A percentile compares a stretch with the other conserved stretches of the same genome.
Conservation (phyloP, 2,113 vertebrate genomes). For the Pachycephala philippinensis region DNA sequence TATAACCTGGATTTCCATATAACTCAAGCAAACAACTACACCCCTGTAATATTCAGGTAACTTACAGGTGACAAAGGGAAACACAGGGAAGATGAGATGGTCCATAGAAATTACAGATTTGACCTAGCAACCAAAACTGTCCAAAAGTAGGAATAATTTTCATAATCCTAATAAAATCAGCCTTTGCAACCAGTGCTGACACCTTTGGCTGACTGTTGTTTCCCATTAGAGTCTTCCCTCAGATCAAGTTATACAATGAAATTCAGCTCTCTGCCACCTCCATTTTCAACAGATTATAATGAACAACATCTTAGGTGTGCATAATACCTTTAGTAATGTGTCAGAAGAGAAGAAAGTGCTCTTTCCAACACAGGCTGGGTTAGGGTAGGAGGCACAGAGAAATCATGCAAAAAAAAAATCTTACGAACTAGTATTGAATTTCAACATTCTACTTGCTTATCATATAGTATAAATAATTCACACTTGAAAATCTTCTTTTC, state of each 20-base stretch:
- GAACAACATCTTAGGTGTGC: conserved; percentile 35
- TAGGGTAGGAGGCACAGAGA: conserved; percentile 18
- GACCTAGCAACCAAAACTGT: neutral
- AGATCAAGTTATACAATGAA: conserved; percentile 7
- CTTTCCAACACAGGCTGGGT: conserved; percentile 5
- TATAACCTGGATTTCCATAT: neutral
- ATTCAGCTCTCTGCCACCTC: conserved; percentile 44
- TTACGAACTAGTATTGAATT: conserved; percentile 74
- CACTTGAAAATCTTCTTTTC: conserved; percentile 76
- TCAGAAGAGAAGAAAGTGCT: conserved; percentile 40
- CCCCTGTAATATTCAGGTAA: neutral
- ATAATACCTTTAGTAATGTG: conserved; percentile 8
- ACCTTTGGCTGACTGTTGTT: neutral
- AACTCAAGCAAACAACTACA: neutral
- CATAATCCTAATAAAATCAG: neutral
- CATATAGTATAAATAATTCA: conserved; percentile 84
- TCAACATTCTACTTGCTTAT: conserved; percentile 76
- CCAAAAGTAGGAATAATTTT: neutral
- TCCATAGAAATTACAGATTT: neutral
- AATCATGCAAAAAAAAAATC: conserved; percentile 72
- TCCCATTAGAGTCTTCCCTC: conserved; percentile 39
- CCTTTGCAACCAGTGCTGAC: neutral
- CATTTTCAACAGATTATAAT: conserved; percentile 12
- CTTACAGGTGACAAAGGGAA: neutral
- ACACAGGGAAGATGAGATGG: neutral